These are phyloP conservation scores for Coelopa frigida DNA, from an alignment of 1,140 invertebrate genomes.

Conservation along the genomic window DNA sequence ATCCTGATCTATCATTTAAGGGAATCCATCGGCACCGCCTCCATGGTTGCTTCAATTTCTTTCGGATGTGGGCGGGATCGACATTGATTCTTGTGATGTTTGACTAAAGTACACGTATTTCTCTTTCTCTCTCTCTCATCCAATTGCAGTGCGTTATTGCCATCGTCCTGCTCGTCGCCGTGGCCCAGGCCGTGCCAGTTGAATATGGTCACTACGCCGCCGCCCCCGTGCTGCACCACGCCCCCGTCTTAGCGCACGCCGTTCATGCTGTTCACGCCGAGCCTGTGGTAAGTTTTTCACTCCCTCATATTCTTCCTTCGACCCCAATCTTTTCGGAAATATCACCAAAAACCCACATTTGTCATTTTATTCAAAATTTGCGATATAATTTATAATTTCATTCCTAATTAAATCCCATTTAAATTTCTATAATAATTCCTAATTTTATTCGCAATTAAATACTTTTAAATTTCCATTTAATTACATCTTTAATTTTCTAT, in stretches of 20 bases:
- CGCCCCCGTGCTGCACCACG: conserved; percentile 29
- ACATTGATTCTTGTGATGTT: not conserved
- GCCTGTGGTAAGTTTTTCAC: conserved; percentile 26
- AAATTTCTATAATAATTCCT: too few species aligned
- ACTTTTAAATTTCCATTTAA: too few species aligned
- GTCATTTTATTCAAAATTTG: too few species aligned
- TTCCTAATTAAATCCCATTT: too few species aligned
- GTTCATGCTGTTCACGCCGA: conserved; percentile 40
- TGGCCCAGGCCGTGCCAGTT: conserved; percentile 38
- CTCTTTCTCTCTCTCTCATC: conserved; percentile 4
- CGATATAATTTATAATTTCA: not conserved
- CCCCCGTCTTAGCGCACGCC: conserved; percentile 32
- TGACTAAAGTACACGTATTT: not conserved
- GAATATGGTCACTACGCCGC: conserved; percentile 40
- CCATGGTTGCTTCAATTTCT: too few species aligned
- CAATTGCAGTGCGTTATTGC: conserved; percentile 42
- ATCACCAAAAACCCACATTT: not conserved
- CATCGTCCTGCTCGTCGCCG: conserved; percentile 37
- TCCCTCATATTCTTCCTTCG: not conserved
- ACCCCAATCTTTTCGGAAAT: not conserved
- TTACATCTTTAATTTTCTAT: not conserved
- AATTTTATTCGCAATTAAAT: not conserved
- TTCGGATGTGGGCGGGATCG: too few species aligned
- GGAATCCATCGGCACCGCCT: too few species aligned
- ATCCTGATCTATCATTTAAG: too few species aligned